Evolutionary conservation across 2,113 vertebrate species (phyloP), one percentile per base, ranked within the genome.

Genomic region (Menidia beryllina): DNA sequence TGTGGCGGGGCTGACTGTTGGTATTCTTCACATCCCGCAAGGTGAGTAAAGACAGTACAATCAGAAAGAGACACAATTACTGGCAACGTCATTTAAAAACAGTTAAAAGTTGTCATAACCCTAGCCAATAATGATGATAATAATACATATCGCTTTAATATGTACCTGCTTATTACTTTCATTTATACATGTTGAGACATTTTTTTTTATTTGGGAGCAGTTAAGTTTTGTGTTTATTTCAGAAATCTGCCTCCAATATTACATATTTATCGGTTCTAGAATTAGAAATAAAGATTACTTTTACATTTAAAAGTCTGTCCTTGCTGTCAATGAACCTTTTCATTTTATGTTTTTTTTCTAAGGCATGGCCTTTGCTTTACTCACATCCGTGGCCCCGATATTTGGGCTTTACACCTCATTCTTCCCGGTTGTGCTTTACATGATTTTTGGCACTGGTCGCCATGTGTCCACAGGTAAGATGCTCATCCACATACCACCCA

Each of bases 381-480:
- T 97, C 81, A 95, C 95, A n/a, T 95, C 95, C 0, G 95, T 97
- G 69, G 96, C 96, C n/a, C 96, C 96, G 0, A 93, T 97, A 75
- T 96, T 95, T 27, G 96, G 96, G 53, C 95, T 97, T 13, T 97
- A 97, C 91, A 96, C 95, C 3, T 97, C 96, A 9, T 97, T 97
- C 88, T 96, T 97, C 69, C 96, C 96, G 0, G 94, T 96, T 75
- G 80, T 97, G 62, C 88, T 96, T 19, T 97, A 97, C 80, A 94
- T 96, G 92, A 73, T 96, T 27, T 93, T 97, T 74, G 96, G 96
- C 63, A 97, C 96, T 4, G 96, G 96, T 41, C 95, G 92, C 67
- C 96, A 97, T 15, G 91, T 97, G 50, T 97, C 96, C 73, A 97
- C 96, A 58, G 96, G 96, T 97, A 88, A 92, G 90, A 63, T 6